phyloP scores from a whole-genome alignment of 2,888 invertebrate genomes.

The Polia nebulosa region DNA sequence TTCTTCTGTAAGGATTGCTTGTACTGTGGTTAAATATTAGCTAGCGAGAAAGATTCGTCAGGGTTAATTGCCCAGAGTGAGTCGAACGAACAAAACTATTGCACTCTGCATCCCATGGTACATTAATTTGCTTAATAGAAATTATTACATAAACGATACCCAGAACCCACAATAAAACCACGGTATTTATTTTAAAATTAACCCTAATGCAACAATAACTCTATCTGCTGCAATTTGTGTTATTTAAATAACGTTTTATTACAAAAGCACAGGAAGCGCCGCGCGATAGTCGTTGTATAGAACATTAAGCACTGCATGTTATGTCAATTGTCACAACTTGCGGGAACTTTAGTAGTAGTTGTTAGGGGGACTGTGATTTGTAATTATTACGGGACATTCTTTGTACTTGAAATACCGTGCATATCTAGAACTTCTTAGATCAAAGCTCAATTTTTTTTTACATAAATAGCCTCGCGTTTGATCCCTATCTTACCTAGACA shows the following conservation, averaged over 20 bases:
- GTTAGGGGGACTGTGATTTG: slow-evolving; percentile 42
- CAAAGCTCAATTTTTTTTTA: no score
- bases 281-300: slow-evolving; percentile 57
- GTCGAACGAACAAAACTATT: neutral
- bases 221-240: slow-evolving; percentile 61
- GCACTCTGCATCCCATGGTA: neutral
- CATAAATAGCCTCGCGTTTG: no score
- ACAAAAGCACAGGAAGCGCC: slow-evolving; percentile 66
- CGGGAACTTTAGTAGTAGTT: slow-evolving; percentile 49
- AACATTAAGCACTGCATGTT: slow-evolving; percentile 63
- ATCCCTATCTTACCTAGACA: no score
- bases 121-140: slow-evolving; percentile 25
- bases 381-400: neutral
- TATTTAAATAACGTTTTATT: slow-evolving; percentile 59
- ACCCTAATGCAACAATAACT: slow-evolving; percentile 62
- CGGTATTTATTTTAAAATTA: slow-evolving; percentile 47
- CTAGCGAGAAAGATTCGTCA: neutral
- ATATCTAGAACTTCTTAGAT: no score
- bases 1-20: neutral
- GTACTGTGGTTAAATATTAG: neutral
- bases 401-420: no score
- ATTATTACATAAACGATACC: slow-evolving; percentile 21
- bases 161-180: slow-evolving; percentile 6
- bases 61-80: neutral
- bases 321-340: slow-evolving; percentile 58